Base-by-base conservation (phyloP, 2,113 vertebrate genomes). In the Talpa occidentalis region DNA sequence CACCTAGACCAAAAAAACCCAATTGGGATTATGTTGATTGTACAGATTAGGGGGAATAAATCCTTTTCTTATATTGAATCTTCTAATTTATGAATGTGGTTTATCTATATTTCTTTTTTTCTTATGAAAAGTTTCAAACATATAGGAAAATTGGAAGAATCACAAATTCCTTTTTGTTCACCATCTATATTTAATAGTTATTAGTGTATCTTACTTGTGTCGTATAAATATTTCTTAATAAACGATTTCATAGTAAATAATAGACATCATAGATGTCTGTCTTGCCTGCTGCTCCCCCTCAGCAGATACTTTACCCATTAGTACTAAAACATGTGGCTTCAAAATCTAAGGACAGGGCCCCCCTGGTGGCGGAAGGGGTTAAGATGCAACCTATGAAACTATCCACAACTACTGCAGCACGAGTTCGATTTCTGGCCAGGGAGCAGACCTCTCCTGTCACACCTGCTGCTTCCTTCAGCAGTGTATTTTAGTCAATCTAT, bases 11-110 rank as follows among this genome's bases (percentile, higher is more conserved):
- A 52, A 15, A 49, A 40, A 91, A 70, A 22, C 4, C 10, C 37
- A 14, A 14, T 30, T 79, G 37, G 17, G 26, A 69, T 76, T 80
- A 26, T 90, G 8, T 94, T 70, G 10, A 77, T 81, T 82, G 24
- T 96, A 28, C 21, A 40, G 35, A 54, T 76, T 81, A 81, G 24
- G 19, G 42, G 66, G 40, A 88, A 67, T 78, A 84, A 88, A 79
- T 87, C 37, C n/a, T 67, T 90, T 94, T 47, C 85, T 91, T 47
- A 88, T 67, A 73, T n/a, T 88, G 70, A 84, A 35, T 72, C 32
- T 77, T 81, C 70, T 24, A 94, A 12, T 47, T 19, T 10, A 30
- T 67, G 21, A 64, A n/a, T 79, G 47, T 35, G 42, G 30, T 60
- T 44, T 64, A 90, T 24, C 32, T 79, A 1, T 2, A 52, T 78